These are phyloP conservation scores for Linyphia triangularis DNA, from an alignment of 2,888 invertebrate genomes.

Conservation along the genomic window DNA sequence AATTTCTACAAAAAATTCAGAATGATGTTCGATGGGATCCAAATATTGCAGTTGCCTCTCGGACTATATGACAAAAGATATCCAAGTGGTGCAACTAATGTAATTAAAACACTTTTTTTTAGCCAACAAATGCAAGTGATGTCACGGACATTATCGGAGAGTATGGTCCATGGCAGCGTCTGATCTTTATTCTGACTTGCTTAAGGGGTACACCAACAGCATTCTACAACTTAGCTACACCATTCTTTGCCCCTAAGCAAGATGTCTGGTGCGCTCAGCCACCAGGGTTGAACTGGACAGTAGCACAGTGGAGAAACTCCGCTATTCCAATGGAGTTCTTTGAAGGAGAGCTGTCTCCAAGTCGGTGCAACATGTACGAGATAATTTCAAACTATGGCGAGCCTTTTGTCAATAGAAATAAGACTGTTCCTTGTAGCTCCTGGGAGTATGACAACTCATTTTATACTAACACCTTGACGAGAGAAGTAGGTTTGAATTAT, in stretches of 20 bases:
- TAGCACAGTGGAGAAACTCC: conserved; percentile 53
- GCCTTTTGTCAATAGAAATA: conserved; percentile 52
- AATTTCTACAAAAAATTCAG: too few relatives aligned
- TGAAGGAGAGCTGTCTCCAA: conserved; percentile 31
- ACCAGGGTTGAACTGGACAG: conserved; percentile 44
- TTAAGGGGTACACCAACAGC: conserved; percentile 70
- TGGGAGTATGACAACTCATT: conserved; percentile 72
- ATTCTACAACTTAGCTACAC: conserved; percentile 69
- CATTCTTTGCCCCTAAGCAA: conserved; percentile 70
- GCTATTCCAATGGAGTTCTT: conserved; percentile 43
- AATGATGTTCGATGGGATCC: too few relatives aligned
- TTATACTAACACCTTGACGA: conserved; percentile 63
- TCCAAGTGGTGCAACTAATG: too few relatives aligned
- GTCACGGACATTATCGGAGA: conserved; percentile 69
- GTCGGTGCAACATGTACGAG: conserved; percentile 65
- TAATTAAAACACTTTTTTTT: too few relatives aligned
- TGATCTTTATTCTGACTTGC: conserved; percentile 67
- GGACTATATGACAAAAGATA: background rate
- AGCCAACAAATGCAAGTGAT: conserved; percentile 35
- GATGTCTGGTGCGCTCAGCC: conserved; percentile 69
- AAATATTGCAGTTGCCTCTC: too few relatives aligned
- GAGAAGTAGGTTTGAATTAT: conserved; percentile 52
- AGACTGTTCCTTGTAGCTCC: conserved; percentile 49
- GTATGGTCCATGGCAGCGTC: conserved; percentile 71
- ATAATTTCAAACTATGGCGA: conserved; percentile 22